Base-by-base conservation (phyloP, 2,113 vertebrate species). In the Mugil cephalus region DNA sequence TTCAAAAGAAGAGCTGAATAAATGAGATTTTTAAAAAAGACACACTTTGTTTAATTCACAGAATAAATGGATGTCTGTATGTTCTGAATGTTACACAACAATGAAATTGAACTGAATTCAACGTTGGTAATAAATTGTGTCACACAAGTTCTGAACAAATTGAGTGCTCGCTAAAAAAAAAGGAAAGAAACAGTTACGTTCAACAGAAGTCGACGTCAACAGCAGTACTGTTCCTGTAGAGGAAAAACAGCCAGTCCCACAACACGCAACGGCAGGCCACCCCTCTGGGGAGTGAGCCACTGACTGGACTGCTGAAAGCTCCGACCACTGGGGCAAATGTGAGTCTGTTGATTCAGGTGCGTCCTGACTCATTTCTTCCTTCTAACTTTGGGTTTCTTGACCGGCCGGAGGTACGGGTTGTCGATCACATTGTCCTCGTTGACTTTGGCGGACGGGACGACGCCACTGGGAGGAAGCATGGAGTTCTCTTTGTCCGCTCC, bases 371-470 rank as follows among this genome's bases (percentile, higher is more conserved):
- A 99, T 89, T 99, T 99, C 96, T 99, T 99, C 89, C 98, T 93
- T 78, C 97, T 96, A 66, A 99, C 95, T 94, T 98, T 99, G 83
- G 98, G 98, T 62, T 99, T 99, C 85, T 99, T 99, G 54, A 99
- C 98, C 0, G 98, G 97, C 1, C 98, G 86, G n/a, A 99, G 95
- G 45, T 99, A 99, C 6, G 98, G 98, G 35, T 99, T 99, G 90
- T 99, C 98, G 1, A 99, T 99, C 83, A 97, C 1, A 5, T 89
- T 97, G 62, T 99, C 98, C 51, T 99, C 98, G 4, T 81, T 96
- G 0, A 89, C 94, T 50, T 98, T 97, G 47, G 87, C 88, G 18
- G 96, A 92, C 0, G 96, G 83, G 63, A 97, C 87, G 3, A 91
- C 93, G 1, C 90, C 86, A 55, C 91, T 94, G 80, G 97, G 96